Base-by-base conservation (phyloP, 2,888 invertebrate genomes). In the Heliconius sara region DNA sequence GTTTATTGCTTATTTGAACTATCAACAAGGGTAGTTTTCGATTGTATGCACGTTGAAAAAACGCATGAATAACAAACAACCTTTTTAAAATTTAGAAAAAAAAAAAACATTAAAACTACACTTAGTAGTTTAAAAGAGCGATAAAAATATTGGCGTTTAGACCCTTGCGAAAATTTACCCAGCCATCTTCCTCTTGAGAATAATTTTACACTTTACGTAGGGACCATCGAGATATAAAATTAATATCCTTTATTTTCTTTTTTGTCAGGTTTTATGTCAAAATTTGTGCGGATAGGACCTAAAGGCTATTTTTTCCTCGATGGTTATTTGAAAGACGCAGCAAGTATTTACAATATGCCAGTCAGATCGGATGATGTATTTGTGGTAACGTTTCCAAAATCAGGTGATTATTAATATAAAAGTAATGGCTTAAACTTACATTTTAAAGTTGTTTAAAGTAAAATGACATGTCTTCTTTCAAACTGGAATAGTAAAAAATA, bases 311-410 rank as follows among this genome's bases (percentile, higher is more conserved):
- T 81, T 13, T n/a, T 83, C 0, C 12, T 70, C 1, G 22, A 71
- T 2, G 9, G 13, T 4, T 97, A 96, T 84, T 91, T 90, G 47
- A 87, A 91, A 22, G 95, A 96, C 80, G 96, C 96, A 0, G 90
- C 94, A 34, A 91, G 94, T 19, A 96, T 96, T 85, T 96, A 96
- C 85, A 96, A 97, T 85, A 96, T 97, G 86, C 89, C 96, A 85
- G 93, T 96, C 0, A 93, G 96, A 76, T 84, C 93, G 0, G 95
- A 95, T 85, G 97, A 97, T 85, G 92, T 96, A 19, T 97, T 97
- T 95, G 96, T 97, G 0, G 89, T 95, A 0, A 96, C 97, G 0
- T 97, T 96, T 89, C 97, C 97, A 3, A 95, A 97, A 91, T 97
- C 97, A 84, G 97, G 97, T 95, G 93, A 91, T 82, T 73, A 91